Base-by-base conservation (phyloP, 2,113 vertebrate genomes). In the Salminus brasiliensis region DNA sequence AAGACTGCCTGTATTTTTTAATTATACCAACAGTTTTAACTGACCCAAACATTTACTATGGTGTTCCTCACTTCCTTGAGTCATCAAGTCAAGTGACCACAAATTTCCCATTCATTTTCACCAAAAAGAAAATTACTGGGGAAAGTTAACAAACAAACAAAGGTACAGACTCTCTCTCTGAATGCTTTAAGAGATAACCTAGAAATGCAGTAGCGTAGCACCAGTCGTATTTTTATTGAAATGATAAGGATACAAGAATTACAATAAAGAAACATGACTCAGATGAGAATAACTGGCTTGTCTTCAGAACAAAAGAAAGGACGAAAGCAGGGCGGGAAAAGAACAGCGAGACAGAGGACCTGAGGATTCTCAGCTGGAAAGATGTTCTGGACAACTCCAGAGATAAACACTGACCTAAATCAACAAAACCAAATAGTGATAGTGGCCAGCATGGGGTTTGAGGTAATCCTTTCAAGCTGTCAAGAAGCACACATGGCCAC, bases 401-500 rank as follows among this genome's bases (percentile, higher is more conserved):
- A 80, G 67, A 80, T 62, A 77, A 84, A 80, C 74, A 74, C 53
- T 73, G 63, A 74, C 29, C 66, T 41, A 74, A 6, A 63, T 52
- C 73, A 76, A 76, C 72, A 81, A 60, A 80, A 76, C 62, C 21
- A 52, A 34, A 70, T 52, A 67, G 67, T 78, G 67, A 78, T 74
- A 72, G 57, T 59, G 78, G 47, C 47, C 72, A 43, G 81, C 30
- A 83, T 53, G 78, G 39, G 75, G 57, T 43, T 47, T 55, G 59
- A 63, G 65, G 71, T 85, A 69, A 85, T 83, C 84, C 78, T 75
- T 70, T 80, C 78, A 77, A 65, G 49, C 81, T 60, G 55, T 74
- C 45, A 74, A 74, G 74, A 74, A 47, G 67, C 74, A 80, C 72
- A 83, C 71, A 72, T 39, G 65, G 60, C 41, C 66, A 27, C 74